Evolutionary conservation across 2,888 invertebrate genomes (phyloP).

Genomic region (Octodonta nipae): DNA sequence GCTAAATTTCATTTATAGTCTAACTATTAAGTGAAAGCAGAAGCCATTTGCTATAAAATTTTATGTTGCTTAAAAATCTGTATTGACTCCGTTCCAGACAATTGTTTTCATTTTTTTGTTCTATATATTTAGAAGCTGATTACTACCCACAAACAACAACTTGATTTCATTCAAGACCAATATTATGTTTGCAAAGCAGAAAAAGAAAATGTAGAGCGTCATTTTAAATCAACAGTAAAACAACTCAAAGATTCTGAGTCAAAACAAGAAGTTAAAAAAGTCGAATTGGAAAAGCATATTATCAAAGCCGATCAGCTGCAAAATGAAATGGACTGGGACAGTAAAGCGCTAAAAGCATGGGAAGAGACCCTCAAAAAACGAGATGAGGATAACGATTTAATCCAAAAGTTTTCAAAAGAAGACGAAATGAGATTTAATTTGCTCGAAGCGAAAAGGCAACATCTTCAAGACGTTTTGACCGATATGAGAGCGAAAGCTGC

Average conservation of each 20-base stretch:
- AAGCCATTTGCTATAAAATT: no score
- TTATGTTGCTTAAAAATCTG: no score
- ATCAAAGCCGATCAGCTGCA: constrained; percentile 53
- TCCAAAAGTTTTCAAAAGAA: constrained; percentile 57
- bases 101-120: constrained; percentile 1
- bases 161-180: constrained; percentile 51
- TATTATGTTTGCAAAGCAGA: constrained; percentile 32
- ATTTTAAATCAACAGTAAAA: not conserved
- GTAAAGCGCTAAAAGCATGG: constrained; percentile 55
- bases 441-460: constrained; percentile 42
- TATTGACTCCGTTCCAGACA: no score
- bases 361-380: constrained; percentile 54
- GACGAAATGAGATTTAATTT: constrained; percentile 55
- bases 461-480: constrained; percentile 38
- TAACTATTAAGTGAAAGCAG: no score
- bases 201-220: constrained; percentile 37
- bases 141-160: constrained; percentile 53
- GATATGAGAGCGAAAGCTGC: constrained; percentile 35
- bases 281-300: constrained; percentile 41
- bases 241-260: constrained; percentile 31
- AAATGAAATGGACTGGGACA: constrained; percentile 53
- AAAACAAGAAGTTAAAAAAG: constrained; percentile 36
- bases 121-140: constrained; percentile 42
- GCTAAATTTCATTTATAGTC: no score
- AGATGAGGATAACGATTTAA: constrained; percentile 54